Evolutionary conservation across 1,140 invertebrate species (phyloP).

Genomic region (Drosophila teissieri): DNA sequence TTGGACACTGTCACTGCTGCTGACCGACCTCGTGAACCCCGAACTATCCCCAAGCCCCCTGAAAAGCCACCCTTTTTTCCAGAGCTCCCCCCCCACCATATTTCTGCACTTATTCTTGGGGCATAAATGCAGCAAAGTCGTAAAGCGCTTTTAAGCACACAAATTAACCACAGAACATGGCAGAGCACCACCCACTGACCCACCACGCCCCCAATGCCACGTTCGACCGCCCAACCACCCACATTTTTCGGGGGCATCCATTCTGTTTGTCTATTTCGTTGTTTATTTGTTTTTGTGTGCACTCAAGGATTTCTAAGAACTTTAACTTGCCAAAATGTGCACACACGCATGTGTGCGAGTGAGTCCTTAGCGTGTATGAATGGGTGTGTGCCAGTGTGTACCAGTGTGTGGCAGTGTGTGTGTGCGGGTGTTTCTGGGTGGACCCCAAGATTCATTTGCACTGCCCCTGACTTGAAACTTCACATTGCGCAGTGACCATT

Average conservation of each 20-base stretch:
- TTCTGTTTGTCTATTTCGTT: conserved; percentile 81
- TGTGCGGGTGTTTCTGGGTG: conserved; percentile 24
- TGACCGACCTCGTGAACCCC: conserved; percentile 46
- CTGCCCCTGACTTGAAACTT: conserved; percentile 47
- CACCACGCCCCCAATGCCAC: not conserved
- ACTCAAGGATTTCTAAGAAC: conserved; percentile 83
- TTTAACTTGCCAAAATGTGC: conserved; percentile 79
- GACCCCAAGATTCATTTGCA: conserved; percentile 54
- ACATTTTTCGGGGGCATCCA: conserved; percentile 33
- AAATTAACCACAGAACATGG: conserved; percentile 82
- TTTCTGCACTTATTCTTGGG: not conserved
- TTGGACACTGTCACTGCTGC: conserved; percentile 51
- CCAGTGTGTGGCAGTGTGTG: conserved; percentile 3
- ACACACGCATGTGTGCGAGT: conserved; percentile 30
- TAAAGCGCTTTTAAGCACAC: conserved; percentile 83
- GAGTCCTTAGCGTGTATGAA: conserved; percentile 17
- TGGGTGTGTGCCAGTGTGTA: not conserved
- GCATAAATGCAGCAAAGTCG: conserved; percentile 60
- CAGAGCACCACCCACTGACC: conserved; percentile 46
- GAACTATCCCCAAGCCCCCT: not conserved
- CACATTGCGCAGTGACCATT: conserved; percentile 77
- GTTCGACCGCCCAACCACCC: not conserved
- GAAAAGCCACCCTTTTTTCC: conserved; percentile 14
- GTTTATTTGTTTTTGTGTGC: conserved; percentile 83
- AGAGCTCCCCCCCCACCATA: not conserved